Base-by-base conservation (phyloP, 2,888 invertebrate genomes). In the Coremacera marginata region DNA sequence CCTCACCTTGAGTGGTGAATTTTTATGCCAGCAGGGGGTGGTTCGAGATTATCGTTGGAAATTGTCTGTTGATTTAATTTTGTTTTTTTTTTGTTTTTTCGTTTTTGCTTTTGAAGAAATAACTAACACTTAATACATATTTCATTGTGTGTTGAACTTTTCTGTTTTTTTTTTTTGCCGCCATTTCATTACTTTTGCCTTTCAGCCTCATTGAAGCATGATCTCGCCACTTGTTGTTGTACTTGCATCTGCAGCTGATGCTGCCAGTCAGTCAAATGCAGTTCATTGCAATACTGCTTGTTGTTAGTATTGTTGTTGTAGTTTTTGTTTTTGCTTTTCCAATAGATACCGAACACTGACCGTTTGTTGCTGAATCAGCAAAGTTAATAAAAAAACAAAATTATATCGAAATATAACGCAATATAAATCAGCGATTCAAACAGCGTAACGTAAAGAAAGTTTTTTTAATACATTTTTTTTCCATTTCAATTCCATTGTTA, bases 381-480 rank as follows among this genome's bases (percentile, higher is more conserved):
- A 31, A n/a, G 19, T 19, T 63, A 27, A n/a, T 31, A 31, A 68
- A 49, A 49, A 3, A 68, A 44, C 44, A 57, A 22, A 34, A 71
- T 11, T 14, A 31, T 31, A 34, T 74, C 52, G n/a, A 63, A 74
- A 49, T 31, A 52, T 74, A 74, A 74, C 34, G 65, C 63, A 63
- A 52, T 34, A 31, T 74, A 74, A 65, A 65, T 68, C 70, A 44
- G 62, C 22, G 19, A 68, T 27, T 60, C 70, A 76, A 70, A 62
- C n/a, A 76, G 70, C 76, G 76, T 68, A 76, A 70, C 76, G 70
- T 63, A 51, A 63, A 76, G 76, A 76, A 73, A 73, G 73, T 71
- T 37, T 55, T 57, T 14, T 49, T 49, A n/a, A 9, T 22, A 9
- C 31, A 5, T 37, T 22, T 75, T 67, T 71, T 73, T 63, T 62